phyloP scores from a whole-genome alignment of 2,888 invertebrate species.

The Dyspetes luteomarginatus region DNA sequence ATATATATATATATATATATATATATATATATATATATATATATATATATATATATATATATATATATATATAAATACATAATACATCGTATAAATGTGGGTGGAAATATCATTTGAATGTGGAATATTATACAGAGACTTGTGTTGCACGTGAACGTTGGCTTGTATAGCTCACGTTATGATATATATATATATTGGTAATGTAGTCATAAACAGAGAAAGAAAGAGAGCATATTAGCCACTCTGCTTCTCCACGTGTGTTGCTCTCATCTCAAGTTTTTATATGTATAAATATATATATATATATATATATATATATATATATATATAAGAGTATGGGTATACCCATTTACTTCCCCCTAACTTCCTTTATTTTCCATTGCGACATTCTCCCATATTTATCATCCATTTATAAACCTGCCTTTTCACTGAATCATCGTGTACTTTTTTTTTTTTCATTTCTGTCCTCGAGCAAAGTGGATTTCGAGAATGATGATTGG shows the following conservation, averaged over 20 bases:
- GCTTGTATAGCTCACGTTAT: conserved; percentile 28
- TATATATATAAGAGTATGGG: conserved; percentile 5
- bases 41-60: neutral
- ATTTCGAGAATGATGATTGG: no score
- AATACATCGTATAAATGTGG: conserved; percentile 21
- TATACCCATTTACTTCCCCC: conserved; percentile 25
- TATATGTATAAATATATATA: conserved; percentile 20
- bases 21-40: neutral
- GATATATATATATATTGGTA: neutral
- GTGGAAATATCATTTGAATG: conserved; percentile 42
- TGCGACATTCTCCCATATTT: conserved; percentile 45
- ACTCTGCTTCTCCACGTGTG: conserved; percentile 43
- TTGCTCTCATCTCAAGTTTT: conserved; percentile 49
- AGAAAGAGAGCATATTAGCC: conserved; percentile 53
- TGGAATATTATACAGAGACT: conserved; percentile 25
- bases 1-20: neutral
- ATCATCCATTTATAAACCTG: conserved; percentile 47
- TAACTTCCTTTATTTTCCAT: conserved; percentile 51
- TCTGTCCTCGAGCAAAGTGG: neutral
- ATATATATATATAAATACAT: neutral
- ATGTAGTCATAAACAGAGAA: conserved; percentile 18
- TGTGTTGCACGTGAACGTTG: conserved; percentile 23
- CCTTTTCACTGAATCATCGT: conserved; percentile 36
- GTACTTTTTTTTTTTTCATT: conserved; percentile 11
- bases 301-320: conserved; percentile 25